Percentiles rank a stretch among this genome's conserved stretches.
Evolutionary conservation across 2,113 vertebrate species (phyloP).

Genomic region (Abramis brama): DNA sequence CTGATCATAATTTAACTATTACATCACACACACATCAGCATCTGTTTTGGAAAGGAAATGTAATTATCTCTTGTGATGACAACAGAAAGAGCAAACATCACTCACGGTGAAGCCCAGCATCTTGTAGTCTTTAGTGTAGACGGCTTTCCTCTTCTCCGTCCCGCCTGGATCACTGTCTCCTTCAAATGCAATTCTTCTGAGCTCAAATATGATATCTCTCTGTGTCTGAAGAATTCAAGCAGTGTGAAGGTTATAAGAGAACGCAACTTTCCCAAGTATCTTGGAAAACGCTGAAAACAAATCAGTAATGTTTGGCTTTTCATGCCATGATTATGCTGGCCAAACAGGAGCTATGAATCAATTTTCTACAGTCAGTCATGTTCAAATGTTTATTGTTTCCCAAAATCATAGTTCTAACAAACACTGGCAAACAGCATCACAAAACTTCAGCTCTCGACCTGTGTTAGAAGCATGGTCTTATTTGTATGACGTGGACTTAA

Average conservation of each 20-base stretch:
- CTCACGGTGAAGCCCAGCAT: slow-evolving; percentile 96
- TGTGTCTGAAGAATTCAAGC: slow-evolving; percentile 78
- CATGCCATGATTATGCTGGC: not conserved
- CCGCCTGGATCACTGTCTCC: slow-evolving; percentile 89
- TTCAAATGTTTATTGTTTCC: not conserved
- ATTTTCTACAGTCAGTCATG: not conserved
- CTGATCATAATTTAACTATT: not conserved
- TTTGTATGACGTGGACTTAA: too few species aligned
- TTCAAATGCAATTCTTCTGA: slow-evolving; percentile 95
- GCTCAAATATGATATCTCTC: slow-evolving; percentile 94
- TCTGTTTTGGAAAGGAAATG: too few species aligned
- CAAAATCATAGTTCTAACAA: not conserved
- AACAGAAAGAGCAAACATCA: slow-evolving; percentile 8
- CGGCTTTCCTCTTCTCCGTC: slow-evolving; percentile 93
- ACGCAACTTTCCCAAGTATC: not conserved
- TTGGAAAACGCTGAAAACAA: not conserved
- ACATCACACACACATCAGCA: not conserved
- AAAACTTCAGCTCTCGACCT: not conserved
- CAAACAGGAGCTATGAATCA: not conserved
- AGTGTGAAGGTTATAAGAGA: not conserved
- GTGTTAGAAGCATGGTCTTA: too few species aligned
- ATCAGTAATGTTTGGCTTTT: not conserved
- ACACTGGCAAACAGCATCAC: not conserved
- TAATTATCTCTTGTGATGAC: too few species aligned
- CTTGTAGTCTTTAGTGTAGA: slow-evolving; percentile 98